Base-by-base conservation (phyloP, 2,888 invertebrate species). In the Microctonus aethiopoides region DNA sequence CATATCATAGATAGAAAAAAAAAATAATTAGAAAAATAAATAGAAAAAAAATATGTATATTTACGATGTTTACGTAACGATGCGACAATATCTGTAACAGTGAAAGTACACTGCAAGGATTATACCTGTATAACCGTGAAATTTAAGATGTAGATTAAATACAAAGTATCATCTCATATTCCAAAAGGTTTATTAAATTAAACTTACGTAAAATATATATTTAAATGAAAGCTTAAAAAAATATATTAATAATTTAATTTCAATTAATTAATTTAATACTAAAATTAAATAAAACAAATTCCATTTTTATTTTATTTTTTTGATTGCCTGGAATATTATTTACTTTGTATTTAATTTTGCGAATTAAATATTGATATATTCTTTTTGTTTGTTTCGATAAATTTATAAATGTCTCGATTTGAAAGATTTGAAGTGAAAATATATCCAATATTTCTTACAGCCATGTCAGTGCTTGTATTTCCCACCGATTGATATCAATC, bases 131-230 rank as follows among this genome's bases (percentile, higher is more conserved):
- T 13, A 39, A 10, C 36, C 39, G 24, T 61, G 63, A 68, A 57
- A 68, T 68, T 63, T 24, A 57, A 68, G 63, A 68, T 68, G 68
- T 59, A 41, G 56, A 57, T 22, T 34, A 11, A n/a, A n/a, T n/a
- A n/a, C n/a, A n/a, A n/a, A 59, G 52, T 52, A 20, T 61, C 54
- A n/a, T 61, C 52, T 34, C 24, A 39, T 24, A 9, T 20, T 16
- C 24, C 9, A 39, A 41, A 0, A 13, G 36, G 9, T 0, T 39
- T n/a, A n/a, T n/a, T n/a, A n/a, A n/a, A n/a, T n/a, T n/a, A n/a
- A n/a, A n/a, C n/a, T n/a, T n/a, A n/a, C n/a, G n/a, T n/a, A n/a
- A n/a, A n/a, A n/a, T n/a, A n/a, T n/a, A n/a, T n/a, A n/a, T n/a
- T n/a, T n/a, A n/a, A n/a, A n/a, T n/a, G n/a, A n/a, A n/a, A n/a